Base-by-base conservation (phyloP, 2,888 invertebrate species). In the Vesta saturnalis region DNA sequence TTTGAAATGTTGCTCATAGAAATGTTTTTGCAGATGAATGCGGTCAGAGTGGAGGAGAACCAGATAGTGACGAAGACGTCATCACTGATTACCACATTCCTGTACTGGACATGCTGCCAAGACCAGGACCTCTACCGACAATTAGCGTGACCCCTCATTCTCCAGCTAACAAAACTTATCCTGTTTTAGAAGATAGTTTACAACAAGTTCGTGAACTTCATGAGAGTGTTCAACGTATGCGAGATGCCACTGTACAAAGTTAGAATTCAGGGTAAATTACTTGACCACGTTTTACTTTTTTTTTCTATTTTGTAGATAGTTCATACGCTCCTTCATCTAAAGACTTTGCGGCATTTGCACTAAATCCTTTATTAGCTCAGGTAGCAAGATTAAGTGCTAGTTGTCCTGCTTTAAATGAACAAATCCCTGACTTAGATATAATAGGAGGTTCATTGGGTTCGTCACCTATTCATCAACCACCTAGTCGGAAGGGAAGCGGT, bases 121-220 rank as follows among this genome's bases (percentile, higher is more conserved):
- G 82, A 73, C 81, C 83, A 73, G 81, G 83, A 62, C 86, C 88
- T 63, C 82, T 91, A 82, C 94, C 94, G 70, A 94, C 91, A 66
- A 94, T 95, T 81, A 94, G 94, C 84, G 94, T 95, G 73, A 94
- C 94, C 66, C 94, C 94, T 14, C 94, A 94, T 84, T 94, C 94
- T 73, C 94, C 94, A 10, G 93, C 94, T 71, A 89, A 88, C 73
- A 91, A 90, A 76, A 89, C 90, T 76, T 90, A 90, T 80, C 89
- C 89, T 64, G 87, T 91, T 73, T 73, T 83, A 80, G 93, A 93
- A 79, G 93, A 93, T 82, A 92, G 92, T 79, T 83, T 92, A 75
- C 90, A 91, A 76, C 92, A 93, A 80, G 85, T 94, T 72, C 88
- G 92, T 68, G 88, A 92, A 72, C 87, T 94, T 57, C 92, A 92